Conservation (phyloP, 2,113 vertebrate genomes). For the Parus major region DNA sequence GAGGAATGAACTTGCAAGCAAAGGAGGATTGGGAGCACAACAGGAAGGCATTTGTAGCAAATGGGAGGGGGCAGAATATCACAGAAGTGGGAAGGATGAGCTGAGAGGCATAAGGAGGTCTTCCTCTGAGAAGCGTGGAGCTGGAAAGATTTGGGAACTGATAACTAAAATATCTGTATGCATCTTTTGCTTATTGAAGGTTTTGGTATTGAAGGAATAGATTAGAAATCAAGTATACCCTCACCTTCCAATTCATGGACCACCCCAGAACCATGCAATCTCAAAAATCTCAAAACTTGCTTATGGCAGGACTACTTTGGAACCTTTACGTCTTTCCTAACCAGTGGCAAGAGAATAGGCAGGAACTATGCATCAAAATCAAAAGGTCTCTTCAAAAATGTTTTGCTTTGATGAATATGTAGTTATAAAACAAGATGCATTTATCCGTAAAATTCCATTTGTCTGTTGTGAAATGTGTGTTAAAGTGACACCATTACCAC, state of each 20-base stretch:
- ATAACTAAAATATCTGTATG: neutral
- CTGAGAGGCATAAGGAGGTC: neutral
- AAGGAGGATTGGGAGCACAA: neutral
- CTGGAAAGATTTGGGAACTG: neutral
- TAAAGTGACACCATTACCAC: neutral
- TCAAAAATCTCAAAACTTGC: neutral
- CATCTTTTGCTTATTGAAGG: neutral
- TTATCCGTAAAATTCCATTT: neutral
- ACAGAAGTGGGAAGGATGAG: neutral
- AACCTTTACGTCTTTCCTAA: neutral
- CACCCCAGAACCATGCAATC: neutral
- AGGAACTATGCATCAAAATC: neutral
- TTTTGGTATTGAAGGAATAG: neutral
- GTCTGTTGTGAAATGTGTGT: neutral
- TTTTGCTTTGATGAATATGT: neutral
- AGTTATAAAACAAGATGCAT: neutral
- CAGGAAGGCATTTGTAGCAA: neutral
- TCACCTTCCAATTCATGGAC: neutral
- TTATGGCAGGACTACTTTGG: neutral
- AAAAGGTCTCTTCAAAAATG: neutral
- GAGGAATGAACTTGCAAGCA: neutral
- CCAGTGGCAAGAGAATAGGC: neutral
- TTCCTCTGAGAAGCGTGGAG: neutral
- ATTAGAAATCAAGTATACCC: neutral
- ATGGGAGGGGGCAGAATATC: neutral